Base-by-base conservation (phyloP, 2,888 invertebrate species). In the Leptarthrus brevirostris region DNA sequence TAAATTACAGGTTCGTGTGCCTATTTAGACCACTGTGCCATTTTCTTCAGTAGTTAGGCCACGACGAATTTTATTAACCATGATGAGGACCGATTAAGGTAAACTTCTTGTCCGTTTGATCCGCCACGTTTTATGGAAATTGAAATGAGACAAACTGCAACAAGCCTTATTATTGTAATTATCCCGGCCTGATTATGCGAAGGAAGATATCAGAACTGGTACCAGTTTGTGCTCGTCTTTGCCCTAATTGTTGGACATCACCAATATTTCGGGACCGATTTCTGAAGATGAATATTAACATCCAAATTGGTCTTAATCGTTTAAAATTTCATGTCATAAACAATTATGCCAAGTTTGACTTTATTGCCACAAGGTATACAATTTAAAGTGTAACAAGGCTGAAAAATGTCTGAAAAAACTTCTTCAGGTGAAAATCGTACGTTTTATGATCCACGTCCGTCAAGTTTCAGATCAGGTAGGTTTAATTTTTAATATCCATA, bases 91-190 rank as follows among this genome's bases (percentile, higher is more conserved):
- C 64, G 16, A 47, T 26, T 47, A 47, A 64, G 47, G 44, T 44
- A 16, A 16, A 16, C 36, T 36, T 18, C 12, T 6, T 20, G 18
- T 4, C 14, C 12, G 24, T 64, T 24, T 44, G 24, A 24, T 22
- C 20, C 1, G 10, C 18, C 18, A 64, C 24, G 24, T 64, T 26
- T 26, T 64, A 64, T 47, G 47, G 44, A 64, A 64, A 64, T 64
- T 64, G 64, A 47, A 64, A 64, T 64, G 44, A 24, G 44, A 64
- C 64, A 64, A 64, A 64, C 44, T 44, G 24, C 47, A 14, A n/a
- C 16, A 44, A 14, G 10, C 44, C 6, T 64, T 22, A 64, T 64
- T 64, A 64, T 64, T 64, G 10, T 44, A 64, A 64, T 64, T 64
- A 61, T 61, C 40, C 4, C 18, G 8, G 20, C 3, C n/a, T 61